Conservation (phyloP, 1,140 invertebrate species). For the Acromyrmex echinatior region DNA sequence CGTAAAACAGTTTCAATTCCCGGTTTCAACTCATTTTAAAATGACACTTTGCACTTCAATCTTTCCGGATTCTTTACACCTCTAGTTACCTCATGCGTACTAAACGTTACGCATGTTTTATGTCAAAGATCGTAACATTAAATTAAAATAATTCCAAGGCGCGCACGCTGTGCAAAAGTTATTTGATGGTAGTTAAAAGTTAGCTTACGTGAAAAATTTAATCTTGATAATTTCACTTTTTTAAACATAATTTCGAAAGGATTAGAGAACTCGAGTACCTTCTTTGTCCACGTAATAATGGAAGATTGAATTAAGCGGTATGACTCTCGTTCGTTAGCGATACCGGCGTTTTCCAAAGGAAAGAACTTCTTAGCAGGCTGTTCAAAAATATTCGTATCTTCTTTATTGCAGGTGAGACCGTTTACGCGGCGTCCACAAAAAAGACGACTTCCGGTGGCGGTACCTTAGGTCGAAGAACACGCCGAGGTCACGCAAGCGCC, state of each 20-base stretch:
- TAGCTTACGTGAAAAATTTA: not conserved
- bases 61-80: not conserved
- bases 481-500: slow-evolving; percentile 80
- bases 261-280: slow-evolving; percentile 38
- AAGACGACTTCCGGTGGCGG: slow-evolving; percentile 81
- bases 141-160: not conserved
- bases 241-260: slow-evolving; percentile 37
- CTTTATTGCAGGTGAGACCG: slow-evolving; percentile 83
- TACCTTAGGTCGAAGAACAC: slow-evolving; percentile 78
- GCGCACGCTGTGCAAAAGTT: not conserved
- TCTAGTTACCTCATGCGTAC: not conserved
- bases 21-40: slow-evolving; percentile 3
- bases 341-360: not conserved
- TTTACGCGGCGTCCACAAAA: slow-evolving; percentile 85
- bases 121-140: not conserved
- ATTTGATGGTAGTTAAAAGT: not conserved
- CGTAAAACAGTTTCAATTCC: not conserved
- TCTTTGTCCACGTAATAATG: slow-evolving; percentile 53
- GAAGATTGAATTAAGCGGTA: slow-evolving; percentile 57
- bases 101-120: not conserved
- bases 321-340: slow-evolving; percentile 38
- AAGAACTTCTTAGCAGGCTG: slow-evolving; percentile 19
- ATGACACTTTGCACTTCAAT: slow-evolving; percentile 11
- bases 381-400: slow-evolving; percentile 59
- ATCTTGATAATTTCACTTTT: slow-evolving; percentile 20